Base-by-base conservation (phyloP, 2,888 invertebrate species). In the Mythimna pallens region DNA sequence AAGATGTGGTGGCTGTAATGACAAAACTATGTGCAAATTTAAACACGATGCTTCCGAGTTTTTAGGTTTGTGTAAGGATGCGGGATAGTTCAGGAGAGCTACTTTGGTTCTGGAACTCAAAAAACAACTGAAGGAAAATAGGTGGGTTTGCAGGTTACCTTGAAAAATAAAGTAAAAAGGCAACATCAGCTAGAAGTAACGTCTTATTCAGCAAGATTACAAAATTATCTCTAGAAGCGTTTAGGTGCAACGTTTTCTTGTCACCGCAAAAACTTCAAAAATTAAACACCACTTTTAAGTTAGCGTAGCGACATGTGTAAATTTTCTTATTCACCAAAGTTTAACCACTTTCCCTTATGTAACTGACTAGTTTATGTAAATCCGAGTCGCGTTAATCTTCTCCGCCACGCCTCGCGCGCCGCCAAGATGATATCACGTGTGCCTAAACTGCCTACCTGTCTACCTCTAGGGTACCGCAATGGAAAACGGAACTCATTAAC, bases 341-440 rank as follows among this genome's bases (percentile, higher is more conserved):
- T 85, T 81, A 84, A 85, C 85, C 86, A 87, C 91, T 91, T 91
- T 91, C 90, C 69, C 89, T 90, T 90, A 84, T 87, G 83, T 89
- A 91, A 91, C 81, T 71, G 74, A 67, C 77, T 83, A 80, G 83
- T 89, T 90, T 87, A 90, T 87, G 89, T 88, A 84, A 88, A 89
- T 87, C 66, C 64, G 81, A 77, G 74, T 69, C 70, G 72, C 67
- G 87, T 84, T 79, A 81, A 87, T 83, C 81, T 83, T 82, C 78
- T 65, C 70, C 74, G 78, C 84, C 82, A 81, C 85, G 81, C 82
- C 74, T 82, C 54, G 74, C 57, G 80, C 71, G 64, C 54, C 73
- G 69, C 34, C 0, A 58, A 80, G 84, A 76, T 80, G 70, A 70
- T 80, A 85, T 85, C 85, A 78, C 73, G 57, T 73, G 36, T 54